Conservation (phyloP, 2,113 vertebrate genomes). For the Todiramphus saurophagus region DNA sequence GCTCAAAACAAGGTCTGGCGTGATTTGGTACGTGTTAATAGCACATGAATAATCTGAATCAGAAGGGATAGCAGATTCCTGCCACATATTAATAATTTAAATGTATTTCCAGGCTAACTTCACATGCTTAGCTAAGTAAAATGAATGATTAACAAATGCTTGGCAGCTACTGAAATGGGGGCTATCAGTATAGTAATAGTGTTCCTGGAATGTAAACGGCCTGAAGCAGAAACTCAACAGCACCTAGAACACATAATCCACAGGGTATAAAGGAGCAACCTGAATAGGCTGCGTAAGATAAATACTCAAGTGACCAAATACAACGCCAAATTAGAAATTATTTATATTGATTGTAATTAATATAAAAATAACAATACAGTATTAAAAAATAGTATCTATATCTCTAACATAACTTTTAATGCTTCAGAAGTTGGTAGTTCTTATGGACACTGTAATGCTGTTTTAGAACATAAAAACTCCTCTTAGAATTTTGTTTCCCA, state of each 20-base stretch:
- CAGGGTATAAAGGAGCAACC: neutral
- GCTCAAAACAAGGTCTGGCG: neutral
- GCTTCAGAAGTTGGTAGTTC: neutral
- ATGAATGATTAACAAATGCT: neutral
- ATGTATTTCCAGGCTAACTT: neutral
- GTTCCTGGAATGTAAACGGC: neutral
- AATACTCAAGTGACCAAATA: neutral
- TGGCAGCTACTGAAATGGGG: neutral
- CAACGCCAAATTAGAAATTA: neutral
- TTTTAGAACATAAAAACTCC: neutral
- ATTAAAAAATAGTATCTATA: neutral
- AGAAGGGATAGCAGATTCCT: neutral
- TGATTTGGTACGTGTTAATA: neutral
- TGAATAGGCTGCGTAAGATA: neutral
- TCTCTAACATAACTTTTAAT: neutral
- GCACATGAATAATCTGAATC: neutral
- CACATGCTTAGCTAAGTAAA: neutral
- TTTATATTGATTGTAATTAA: neutral
- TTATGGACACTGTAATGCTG: neutral
- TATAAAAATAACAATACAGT: neutral
- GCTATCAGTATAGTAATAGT: rapidly evolving
- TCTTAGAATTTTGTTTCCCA: neutral
- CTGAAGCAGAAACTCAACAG: neutral
- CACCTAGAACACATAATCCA: neutral
- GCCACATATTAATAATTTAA: neutral